Base-by-base conservation (phyloP, 2,888 invertebrate species). In the Phania funesta region DNA sequence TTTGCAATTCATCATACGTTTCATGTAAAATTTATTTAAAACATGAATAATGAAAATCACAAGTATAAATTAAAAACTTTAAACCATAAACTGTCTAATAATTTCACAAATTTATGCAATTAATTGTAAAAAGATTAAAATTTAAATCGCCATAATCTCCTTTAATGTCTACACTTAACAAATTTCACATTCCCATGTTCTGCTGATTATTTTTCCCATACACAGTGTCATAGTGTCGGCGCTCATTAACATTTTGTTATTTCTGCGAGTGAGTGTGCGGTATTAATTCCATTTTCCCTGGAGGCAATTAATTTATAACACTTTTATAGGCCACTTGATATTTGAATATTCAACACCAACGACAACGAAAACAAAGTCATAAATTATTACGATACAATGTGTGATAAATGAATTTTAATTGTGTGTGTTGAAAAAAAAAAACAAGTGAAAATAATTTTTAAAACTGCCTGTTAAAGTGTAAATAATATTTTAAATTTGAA, bases 281-380 rank as follows among this genome's bases (percentile, higher is more conserved):
- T 48, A 41, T 67, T 62, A 62, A 68, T 77, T 46, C 24, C 60
- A 26, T 62, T 38, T 56, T 62, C 81, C 73, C 73, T 50, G 13
- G 32, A 48, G 81, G 50, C 76, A 74, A 77, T 81, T 81, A 77
- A 81, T 81, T 81, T 54, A 81, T 74, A 81, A 74, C 77, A 77
- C 77, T 81, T 81, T 81, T 73, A 81, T 77, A 58, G 77, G 81
- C 68, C 81, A 81, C 81, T 77, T 81, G 81, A 73, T 77, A 81
- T 68, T 81, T 74, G 54, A 76, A 73, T 73, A 81, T 74, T 75
- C 64, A 75, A 75, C 65, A 65, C 75, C 75, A 67, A 44, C 56
- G 46, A 62, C 35, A 18, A 44, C 35, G 13, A 44, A 29, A 62
- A 54, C 24, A 77, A 46, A 29, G 16, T n/a, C 5, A 74, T 81